Base-by-base conservation (phyloP, 2,797 vertebrate species). In the Calcarius lapponicus region DNA sequence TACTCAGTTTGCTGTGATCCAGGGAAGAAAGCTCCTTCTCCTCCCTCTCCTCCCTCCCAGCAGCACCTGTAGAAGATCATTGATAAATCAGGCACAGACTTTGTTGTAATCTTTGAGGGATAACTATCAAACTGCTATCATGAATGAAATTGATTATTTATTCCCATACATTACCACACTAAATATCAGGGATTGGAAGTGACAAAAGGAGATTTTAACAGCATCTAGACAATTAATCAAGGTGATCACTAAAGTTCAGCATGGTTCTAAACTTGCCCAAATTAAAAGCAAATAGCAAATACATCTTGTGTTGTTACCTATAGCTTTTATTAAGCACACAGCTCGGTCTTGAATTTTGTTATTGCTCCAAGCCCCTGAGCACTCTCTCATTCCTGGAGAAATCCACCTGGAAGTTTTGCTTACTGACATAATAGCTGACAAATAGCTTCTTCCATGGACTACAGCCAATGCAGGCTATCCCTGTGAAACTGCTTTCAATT, bases 31-130 rank as follows among this genome's bases (percentile, higher is more conserved):
- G 6, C 7, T 65, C 9, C 38, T 65, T 45, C 47, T 57, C 12
- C 10, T 13, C 7, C 5, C 6, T 32, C 9, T 18, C 3, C 3
- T 0, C 0, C 12, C 4, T 58, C 26, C 4, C 22, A 29, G n/a
- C 24, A 34, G 17, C n/a, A 48, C 14, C 25, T 82, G 12, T 48
- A 16, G 40, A 73, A 70, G 26, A 32, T 18, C 36, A 17, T 10
- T 43, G 20, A 18, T 22, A 22, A 10, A 21, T n/a, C 2, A 17
- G 48, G 19, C 20, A 58, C n/a, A 53, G 28, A 26, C 22, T 34
- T 61, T 9, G 6, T 9, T 6, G 1, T 26, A 56, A 71, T 31
- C 26, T 66, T 80, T 71, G 48, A 64, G 17, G 32, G 26, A 61
- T 24, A 58, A 18, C 9, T 32, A 43, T 75, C 20, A 78, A 62